These are phyloP conservation scores for Hippocampus zosterae DNA, from an alignment of 2,113 vertebrate species.

Conservation along the genomic window DNA sequence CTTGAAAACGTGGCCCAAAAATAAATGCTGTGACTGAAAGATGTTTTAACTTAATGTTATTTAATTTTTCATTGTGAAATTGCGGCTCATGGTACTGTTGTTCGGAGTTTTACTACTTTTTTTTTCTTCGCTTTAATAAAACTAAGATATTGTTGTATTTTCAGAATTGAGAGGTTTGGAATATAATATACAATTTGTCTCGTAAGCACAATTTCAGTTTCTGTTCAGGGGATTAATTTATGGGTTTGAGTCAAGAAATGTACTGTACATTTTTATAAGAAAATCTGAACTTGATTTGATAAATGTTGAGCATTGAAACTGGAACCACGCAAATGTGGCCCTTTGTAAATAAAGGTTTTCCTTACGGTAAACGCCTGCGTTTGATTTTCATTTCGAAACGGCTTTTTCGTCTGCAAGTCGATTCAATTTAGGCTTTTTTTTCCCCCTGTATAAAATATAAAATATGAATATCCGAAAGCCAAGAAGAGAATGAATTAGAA, in stretches of 20 bases:
- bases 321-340: slow-evolving; percentile 69
- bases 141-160: slow-evolving; percentile 74
- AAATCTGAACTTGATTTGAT: slow-evolving; percentile 76
- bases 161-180: slow-evolving; percentile 68
- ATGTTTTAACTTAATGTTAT: slow-evolving; percentile 77
- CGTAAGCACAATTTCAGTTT: slow-evolving; percentile 76
- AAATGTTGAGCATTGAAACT: slow-evolving; percentile 72
- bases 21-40: slow-evolving; percentile 80
- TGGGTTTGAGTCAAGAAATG: slow-evolving; percentile 70
- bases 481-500: not conserved
- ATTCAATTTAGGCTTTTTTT: not conserved
- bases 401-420: not conserved
- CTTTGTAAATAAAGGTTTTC: slow-evolving; percentile 80
- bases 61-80: slow-evolving; percentile 77
- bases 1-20: slow-evolving; percentile 68
- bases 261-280: slow-evolving; percentile 78
- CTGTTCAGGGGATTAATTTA: slow-evolving; percentile 76
- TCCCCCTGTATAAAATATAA: slow-evolving; percentile 4
- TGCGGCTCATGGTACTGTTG: slow-evolving; percentile 75
- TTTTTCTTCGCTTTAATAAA: slow-evolving; percentile 62
- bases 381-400: not conserved
- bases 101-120: slow-evolving; percentile 59
- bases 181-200: slow-evolving; percentile 66
- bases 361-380: slow-evolving; percentile 34
- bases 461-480: not conserved